Percentiles rank a stretch among this genome's conserved stretches.
Evolutionary conservation across 1,140 invertebrate genomes (phyloP).

Genomic region (Sipha flava): DNA sequence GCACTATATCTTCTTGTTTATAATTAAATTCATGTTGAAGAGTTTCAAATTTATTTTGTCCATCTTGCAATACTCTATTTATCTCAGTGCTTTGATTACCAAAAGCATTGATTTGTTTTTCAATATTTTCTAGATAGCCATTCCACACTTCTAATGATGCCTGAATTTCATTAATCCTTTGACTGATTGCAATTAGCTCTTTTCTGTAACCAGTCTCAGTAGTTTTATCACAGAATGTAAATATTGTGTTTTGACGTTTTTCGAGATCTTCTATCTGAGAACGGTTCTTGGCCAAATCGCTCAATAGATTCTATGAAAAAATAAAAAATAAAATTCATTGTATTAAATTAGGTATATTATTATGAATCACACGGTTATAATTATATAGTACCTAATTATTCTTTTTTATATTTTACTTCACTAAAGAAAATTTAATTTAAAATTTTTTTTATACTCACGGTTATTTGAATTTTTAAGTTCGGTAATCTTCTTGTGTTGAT

Average conservation of each 20-base stretch:
- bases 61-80: not conserved
- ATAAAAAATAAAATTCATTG: slow-evolving; percentile 13
- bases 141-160: slow-evolving; percentile 75
- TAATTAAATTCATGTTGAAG: not conserved
- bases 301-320: slow-evolving; percentile 51
- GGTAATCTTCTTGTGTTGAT: slow-evolving; percentile 65
- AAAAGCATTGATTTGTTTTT: not conserved
- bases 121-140: slow-evolving; percentile 37
- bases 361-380: too few species aligned
- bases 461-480: slow-evolving; percentile 58
- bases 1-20: not conserved
- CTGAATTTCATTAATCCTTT: slow-evolving; percentile 65
- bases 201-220: slow-evolving; percentile 66
- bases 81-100: not conserved
- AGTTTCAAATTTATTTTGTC: not conserved
- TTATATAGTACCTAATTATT: too few species aligned
- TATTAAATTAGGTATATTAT: not conserved
- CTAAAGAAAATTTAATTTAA: too few species aligned
- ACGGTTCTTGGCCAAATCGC: slow-evolving; percentile 58
- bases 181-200: slow-evolving; percentile 64
- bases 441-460: slow-evolving; percentile 36
- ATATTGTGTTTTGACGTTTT: slow-evolving; percentile 56
- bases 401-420: too few species aligned
- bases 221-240: slow-evolving; percentile 66
- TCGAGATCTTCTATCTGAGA: slow-evolving; percentile 54